Conservation (phyloP, 2,113 vertebrate genomes). For the Amblyornis subalaris region DNA sequence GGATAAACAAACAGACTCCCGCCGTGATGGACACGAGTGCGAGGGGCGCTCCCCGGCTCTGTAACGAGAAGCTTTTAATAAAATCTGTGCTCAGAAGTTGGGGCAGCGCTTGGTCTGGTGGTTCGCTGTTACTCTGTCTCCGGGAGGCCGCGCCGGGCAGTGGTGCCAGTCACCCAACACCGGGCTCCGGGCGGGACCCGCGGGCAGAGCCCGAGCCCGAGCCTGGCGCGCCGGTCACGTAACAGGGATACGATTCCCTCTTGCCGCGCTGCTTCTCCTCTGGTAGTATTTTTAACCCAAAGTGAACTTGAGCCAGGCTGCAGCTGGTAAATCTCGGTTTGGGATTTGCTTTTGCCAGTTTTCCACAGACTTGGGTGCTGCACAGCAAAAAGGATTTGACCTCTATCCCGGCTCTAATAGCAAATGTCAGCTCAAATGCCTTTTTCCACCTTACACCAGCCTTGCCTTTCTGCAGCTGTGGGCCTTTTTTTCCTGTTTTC, state of each 20-base stretch:
- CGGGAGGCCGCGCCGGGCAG: not conserved
- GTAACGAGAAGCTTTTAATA: constrained; percentile 24
- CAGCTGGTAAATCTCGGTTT: not conserved
- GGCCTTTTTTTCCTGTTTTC: not conserved
- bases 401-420: not conserved
- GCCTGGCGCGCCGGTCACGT: not conserved
- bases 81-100: not conserved
- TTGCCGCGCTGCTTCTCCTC: not conserved
- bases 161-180: constrained; percentile 18
- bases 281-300: constrained; percentile 15
- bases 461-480: not conserved
- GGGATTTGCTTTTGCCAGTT: not conserved
- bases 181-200: not conserved
- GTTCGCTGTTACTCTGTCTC: not conserved
- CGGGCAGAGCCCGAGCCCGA: not conserved
- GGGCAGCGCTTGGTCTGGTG: constrained; percentile 7
- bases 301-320: not conserved
- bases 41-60: constrained; percentile 2
- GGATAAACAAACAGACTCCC: constrained; percentile 40
- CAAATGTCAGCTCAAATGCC: not conserved
- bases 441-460: not conserved
- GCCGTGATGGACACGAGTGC: not conserved
- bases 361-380: not conserved
- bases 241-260: not conserved
- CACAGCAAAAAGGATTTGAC: not conserved